These are phyloP conservation scores for Cyphotilapia sp. DNA, from an alignment of 2,113 vertebrate species.

Conservation along the genomic window DNA sequence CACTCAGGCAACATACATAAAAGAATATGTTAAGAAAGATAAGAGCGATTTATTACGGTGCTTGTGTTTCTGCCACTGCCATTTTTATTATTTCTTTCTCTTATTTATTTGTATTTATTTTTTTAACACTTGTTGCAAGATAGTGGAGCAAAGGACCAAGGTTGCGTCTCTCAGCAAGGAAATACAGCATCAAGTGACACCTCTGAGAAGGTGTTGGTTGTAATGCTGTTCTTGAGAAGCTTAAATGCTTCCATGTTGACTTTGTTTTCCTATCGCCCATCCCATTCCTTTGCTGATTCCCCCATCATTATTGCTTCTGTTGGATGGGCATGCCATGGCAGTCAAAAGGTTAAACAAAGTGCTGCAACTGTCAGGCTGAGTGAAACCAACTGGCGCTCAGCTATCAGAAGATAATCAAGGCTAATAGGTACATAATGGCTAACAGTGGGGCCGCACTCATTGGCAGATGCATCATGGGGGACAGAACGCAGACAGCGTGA, in stretches of 20 bases:
- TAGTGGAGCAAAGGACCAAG: background rate
- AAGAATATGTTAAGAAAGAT: conserved; percentile 51
- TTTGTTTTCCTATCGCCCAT: conserved; percentile 64
- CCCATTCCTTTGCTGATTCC: conserved; percentile 54
- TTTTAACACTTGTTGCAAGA: background rate
- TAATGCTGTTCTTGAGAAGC: conserved; percentile 4
- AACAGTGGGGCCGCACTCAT: conserved; percentile 84
- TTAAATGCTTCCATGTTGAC: conserved; percentile 47
- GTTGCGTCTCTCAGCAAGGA: background rate
- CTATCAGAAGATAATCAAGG: conserved; percentile 96
- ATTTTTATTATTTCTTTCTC: background rate
- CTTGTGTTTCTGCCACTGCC: background rate
- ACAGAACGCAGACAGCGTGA: conserved; percentile 80
- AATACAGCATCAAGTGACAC: background rate
- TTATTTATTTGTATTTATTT: background rate
- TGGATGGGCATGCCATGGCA: conserved; percentile 75
- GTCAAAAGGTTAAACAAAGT: conserved; percentile 96
- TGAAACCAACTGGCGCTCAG: conserved; percentile 88
- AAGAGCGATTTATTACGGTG: conserved; percentile 37
- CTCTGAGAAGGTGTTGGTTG: background rate
- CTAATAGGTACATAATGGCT: conserved; percentile 98
- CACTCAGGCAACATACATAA: conserved; percentile 54
- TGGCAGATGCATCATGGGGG: conserved; percentile 84
- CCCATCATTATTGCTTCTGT: conserved; percentile 73
- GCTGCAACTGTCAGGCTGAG: conserved; percentile 90